Evolutionary conservation across 2,888 invertebrate species (phyloP), one percentile per base, ranked within the genome.

Genomic region (Therioaphis trifolii): DNA sequence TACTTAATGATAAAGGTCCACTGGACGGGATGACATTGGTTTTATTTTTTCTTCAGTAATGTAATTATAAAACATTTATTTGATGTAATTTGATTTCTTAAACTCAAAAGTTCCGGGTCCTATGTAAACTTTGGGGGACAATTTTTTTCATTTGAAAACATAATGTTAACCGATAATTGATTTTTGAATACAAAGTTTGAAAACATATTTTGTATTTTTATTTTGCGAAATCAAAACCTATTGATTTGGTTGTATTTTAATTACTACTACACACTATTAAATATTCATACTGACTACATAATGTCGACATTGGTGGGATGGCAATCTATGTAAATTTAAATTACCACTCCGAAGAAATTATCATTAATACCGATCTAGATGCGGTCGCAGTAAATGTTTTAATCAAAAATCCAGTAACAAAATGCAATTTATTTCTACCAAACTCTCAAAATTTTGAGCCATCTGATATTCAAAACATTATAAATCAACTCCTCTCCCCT

Each of bases 391-490:
- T 12, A 21, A 61, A 61, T 24, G 27, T 61, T 24, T 24, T 24
- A 61, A 21, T 5, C 61, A 61, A 61, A 61, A 21, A 3, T 24
- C 61, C 24, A 61, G 9, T 61, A 21, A 61, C 61, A 61, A 61
- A 21, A 40, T 43, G 68, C 43, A 68, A 40, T 68, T 2, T 63
- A 29, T 63, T 15, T 63, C 63, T 15, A 68, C 21, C 40, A 3
- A 43, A 68, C 43, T 68, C 63, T 68, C 40, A 68, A 11, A 12
- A 21, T 40, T 40, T 68, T 68, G 68, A 68, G 68, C 21, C 24
- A 68, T 68, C 68, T 2, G 68, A 68, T 43, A 68, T 68, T 68
- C 68, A 68, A 68, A 68, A 68, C 27, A 68, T 63, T 63, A 63
- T 63, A 14, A 63, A 68, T 43, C 43, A 43, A 68, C 68, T 27